Conservation (phyloP, 2,888 invertebrate genomes). For the Cataglyphis livida region DNA sequence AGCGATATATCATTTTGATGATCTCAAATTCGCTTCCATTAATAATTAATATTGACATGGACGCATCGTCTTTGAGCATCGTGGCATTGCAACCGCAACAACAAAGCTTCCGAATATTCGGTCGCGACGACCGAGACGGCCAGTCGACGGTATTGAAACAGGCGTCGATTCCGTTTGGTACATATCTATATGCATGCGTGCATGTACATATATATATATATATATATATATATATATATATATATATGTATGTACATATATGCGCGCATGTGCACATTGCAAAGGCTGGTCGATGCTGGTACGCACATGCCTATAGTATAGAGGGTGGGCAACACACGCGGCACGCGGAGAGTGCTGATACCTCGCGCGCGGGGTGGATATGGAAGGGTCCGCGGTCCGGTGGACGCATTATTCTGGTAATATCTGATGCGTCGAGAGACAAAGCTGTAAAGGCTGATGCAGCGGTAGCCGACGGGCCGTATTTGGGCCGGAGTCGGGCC, state of each 20-base stretch:
- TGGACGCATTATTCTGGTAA: constrained; percentile 69
- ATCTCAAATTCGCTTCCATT: not conserved
- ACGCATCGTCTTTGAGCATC: constrained; percentile 42
- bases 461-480: constrained; percentile 46
- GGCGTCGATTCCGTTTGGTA: constrained; percentile 21
- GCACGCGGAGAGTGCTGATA: constrained; percentile 3
- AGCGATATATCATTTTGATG: constrained; percentile 21
- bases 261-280: constrained; percentile 28
- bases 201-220: not conserved
- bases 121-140: constrained; percentile 44
- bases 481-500: constrained; percentile 5
- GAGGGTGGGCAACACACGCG: not conserved
- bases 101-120: constrained; percentile 48
- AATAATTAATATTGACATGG: constrained; percentile 48
- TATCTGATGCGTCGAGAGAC: constrained; percentile 74
- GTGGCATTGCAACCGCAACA: not conserved
- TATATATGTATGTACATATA: not conserved
- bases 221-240: not conserved
- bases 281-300: constrained; percentile 36
- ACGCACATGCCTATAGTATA: constrained; percentile 31
- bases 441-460: constrained; percentile 67
- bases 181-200: not conserved
- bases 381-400: constrained; percentile 59
- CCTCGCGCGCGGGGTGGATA: constrained; percentile 51
- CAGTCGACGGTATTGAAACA: constrained; percentile 60